Conservation (phyloP, 2,113 vertebrate genomes). For the Campylomormyrus tamandua region DNA sequence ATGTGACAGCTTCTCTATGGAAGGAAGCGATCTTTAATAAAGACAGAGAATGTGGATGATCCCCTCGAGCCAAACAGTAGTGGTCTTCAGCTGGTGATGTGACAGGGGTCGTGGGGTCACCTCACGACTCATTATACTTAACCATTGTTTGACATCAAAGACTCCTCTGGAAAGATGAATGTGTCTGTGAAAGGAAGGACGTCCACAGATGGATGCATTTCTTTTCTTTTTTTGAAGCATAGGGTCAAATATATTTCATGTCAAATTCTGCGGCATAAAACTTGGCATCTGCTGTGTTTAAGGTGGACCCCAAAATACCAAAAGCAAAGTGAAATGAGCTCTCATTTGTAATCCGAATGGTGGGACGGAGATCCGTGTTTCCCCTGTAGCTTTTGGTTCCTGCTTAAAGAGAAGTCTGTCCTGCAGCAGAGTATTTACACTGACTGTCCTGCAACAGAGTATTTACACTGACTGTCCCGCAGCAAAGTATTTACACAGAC, state of each 20-base stretch:
- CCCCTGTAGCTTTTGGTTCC: background rate
- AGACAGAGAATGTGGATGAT: background rate
- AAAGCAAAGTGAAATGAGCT: background rate
- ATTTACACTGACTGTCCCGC: background rate
- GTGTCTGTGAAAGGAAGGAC: slow-evolving; percentile 18
- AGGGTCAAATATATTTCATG: background rate
- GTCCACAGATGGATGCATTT: background rate
- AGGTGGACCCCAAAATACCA: background rate
- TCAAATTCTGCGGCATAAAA: background rate
- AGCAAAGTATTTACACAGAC: background rate
- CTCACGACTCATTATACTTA: slow-evolving; percentile 39
- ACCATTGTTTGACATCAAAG: slow-evolving; percentile 37
- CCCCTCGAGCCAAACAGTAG: slow-evolving; percentile 11
- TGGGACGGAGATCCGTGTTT: background rate
- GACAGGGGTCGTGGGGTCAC: slow-evolving; percentile 42
- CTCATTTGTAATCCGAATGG: background rate
- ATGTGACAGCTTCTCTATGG: background rate
- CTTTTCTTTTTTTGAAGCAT: background rate
- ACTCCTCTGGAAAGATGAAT: slow-evolving; percentile 21
- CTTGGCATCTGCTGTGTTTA: background rate
- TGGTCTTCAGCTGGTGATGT: slow-evolving; percentile 42
- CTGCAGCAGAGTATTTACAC: background rate
- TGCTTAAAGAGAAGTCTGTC: background rate
- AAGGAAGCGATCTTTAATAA: slow-evolving; percentile 7
- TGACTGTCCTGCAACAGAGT: background rate